Percentiles rank a stretch among this genome's conserved stretches.
These are phyloP conservation scores for Peromyscus leucopus DNA, from an alignment of 2,113 vertebrate species.

Conservation along the genomic window DNA sequence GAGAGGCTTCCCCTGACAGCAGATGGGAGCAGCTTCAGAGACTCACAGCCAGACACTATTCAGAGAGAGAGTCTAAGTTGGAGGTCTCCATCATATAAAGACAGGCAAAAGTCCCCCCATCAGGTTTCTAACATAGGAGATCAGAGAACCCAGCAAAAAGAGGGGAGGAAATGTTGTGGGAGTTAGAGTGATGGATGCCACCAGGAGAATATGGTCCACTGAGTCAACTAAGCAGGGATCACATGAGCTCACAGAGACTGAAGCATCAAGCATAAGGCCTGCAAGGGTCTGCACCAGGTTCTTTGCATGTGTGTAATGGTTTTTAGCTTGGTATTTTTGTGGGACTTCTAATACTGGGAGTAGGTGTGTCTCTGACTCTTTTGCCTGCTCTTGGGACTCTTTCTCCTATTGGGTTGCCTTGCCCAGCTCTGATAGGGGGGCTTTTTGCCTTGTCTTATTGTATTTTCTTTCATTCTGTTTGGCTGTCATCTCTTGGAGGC, in stretches of 20 bases:
- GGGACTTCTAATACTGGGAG: not conserved
- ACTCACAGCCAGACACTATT: not conserved
- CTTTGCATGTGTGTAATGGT: not conserved
- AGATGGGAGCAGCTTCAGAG: not conserved
- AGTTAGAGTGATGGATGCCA: not conserved
- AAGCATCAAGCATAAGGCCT: not conserved
- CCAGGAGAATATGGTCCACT: not conserved
- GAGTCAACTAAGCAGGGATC: not conserved
- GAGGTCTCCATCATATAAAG: not conserved
- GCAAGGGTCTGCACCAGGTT: not conserved
- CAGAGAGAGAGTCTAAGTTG: not conserved
- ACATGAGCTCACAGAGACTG: not conserved
- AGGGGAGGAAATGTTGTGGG: not conserved
- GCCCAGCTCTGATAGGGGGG: not conserved
- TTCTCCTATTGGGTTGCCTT: not conserved
- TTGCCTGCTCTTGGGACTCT: not conserved
- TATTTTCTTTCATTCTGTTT: not conserved
- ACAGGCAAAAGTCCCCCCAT: too few species aligned
- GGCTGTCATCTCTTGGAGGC: not conserved
- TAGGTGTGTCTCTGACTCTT: not conserved
- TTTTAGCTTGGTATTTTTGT: not conserved
- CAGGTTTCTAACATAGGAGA: not conserved
- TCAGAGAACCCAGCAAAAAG: too few species aligned
- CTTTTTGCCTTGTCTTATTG: not conserved
- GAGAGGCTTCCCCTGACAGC: not conserved